A percentile compares a stretch with the other conserved stretches of the same genome.
Evolutionary conservation across 1,140 invertebrate genomes (phyloP).

Genomic region (Leguminivora glycinivorella): DNA sequence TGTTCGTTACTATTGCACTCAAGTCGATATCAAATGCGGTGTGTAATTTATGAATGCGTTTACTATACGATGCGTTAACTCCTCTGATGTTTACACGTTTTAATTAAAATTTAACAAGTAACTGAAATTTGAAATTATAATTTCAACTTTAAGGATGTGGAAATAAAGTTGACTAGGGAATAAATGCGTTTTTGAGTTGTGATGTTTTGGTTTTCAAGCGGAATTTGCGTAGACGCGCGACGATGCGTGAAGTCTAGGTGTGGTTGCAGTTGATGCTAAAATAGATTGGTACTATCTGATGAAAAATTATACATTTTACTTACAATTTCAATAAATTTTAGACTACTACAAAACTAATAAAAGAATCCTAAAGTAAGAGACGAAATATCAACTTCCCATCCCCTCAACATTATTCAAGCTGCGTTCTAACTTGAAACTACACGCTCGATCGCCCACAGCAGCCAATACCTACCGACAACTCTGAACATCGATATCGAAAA

Average conservation of each 20-base stretch:
- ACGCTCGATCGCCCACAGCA: constrained; percentile 15
- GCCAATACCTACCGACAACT: no score
- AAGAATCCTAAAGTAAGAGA: no score
- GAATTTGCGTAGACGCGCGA: constrained; percentile 3
- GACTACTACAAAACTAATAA: no score
- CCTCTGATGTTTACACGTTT: constrained; percentile 13
- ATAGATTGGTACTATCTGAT: not conserved
- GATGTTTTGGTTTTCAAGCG: not conserved
- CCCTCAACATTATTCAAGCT: not conserved
- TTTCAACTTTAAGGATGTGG: not conserved
- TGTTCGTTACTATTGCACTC: not conserved
- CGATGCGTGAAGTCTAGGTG: constrained; percentile 7
- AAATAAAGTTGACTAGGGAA: not conserved
- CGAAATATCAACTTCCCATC: not conserved
- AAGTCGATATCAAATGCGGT: constrained; percentile 32
- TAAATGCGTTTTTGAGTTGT: not conserved
- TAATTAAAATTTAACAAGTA: not conserved
- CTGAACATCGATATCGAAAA: no score
- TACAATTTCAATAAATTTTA: no score
- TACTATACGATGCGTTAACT: constrained; percentile 35
- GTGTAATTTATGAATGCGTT: constrained; percentile 34
- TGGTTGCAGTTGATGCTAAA: not conserved
- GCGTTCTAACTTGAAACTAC: constrained; percentile 35
- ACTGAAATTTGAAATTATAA: not conserved
- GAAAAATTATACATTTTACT: no score